A percentile compares a stretch with the other conserved stretches of the same genome.
Evolutionary conservation across 2,797 vertebrate species (phyloP).

Genomic region (Micromesistius poutassou): DNA sequence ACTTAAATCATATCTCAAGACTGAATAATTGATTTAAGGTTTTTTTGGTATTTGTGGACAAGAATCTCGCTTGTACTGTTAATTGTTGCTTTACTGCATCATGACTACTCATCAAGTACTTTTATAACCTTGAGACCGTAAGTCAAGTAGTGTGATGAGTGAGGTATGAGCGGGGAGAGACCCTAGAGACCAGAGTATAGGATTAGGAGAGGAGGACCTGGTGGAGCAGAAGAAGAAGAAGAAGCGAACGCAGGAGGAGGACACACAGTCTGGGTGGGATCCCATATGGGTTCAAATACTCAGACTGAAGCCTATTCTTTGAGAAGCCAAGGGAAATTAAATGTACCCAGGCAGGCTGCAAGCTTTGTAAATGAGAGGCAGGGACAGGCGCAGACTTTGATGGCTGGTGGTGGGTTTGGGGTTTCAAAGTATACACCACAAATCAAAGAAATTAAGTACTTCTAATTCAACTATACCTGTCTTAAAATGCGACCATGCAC

Average conservation of each 20-base stretch:
- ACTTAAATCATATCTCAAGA: too few species aligned
- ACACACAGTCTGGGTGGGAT: not conserved
- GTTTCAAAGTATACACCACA: not conserved
- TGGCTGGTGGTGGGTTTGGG: not conserved
- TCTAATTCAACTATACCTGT: not conserved
- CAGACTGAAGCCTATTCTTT: constrained; percentile 1
- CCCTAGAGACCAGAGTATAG: not conserved
- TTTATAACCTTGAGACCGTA: too few species aligned
- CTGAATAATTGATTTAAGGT: too few species aligned
- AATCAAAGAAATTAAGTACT: not conserved
- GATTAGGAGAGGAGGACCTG: not conserved
- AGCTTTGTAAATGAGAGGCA: constrained; percentile 1
- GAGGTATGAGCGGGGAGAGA: too few species aligned
- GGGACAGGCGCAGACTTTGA: not conserved
- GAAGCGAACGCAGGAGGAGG: too few species aligned
- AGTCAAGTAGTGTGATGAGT: too few species aligned
- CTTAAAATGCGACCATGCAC: not conserved
- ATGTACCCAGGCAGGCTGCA: not conserved
- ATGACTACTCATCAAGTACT: too few species aligned
- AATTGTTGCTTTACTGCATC: too few species aligned
- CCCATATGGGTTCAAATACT: not conserved
- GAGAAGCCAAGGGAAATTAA: constrained; percentile 4
- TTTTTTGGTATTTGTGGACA: too few species aligned
- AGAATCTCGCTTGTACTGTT: too few species aligned
- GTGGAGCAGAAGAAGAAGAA: not conserved